Base-by-base conservation (phyloP, 2,888 invertebrate genomes). In the Parapristionchus giblindavisi region DNA sequence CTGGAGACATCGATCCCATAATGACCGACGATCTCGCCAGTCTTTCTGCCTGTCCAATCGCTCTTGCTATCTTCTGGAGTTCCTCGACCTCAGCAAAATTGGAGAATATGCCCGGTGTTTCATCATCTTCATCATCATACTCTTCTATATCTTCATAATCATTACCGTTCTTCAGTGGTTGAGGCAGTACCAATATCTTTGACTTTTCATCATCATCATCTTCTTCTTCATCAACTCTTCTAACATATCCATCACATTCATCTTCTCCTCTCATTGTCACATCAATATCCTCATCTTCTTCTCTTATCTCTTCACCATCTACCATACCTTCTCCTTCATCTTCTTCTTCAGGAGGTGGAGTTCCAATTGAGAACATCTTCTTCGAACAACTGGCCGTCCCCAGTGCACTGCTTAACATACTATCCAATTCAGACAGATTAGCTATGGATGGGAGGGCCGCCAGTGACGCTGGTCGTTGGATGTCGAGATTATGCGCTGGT, bases 391-490 rank as follows among this genome's bases (percentile, higher is more conserved):
- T 58, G 2, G 48, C 56, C 27, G 71, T 71, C 32, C 71, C 71
- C 38, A 71, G 43, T 56, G 71, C 51, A 51, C 40, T 56, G 11
- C 56, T 56, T 0, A 71, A 40, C 58, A 51, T 51, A 2, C 56
- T 40, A 29, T 71, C 56, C 29, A 71, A 27, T 58, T 43, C 71
- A 43, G 34, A 29, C 29, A 71, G 58, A 58, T 71, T 71, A 29
- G 71, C 71, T 29, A 71, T 43, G 71, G 71, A 71, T 5, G 71
- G 51, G 58, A 51, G 56, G 40, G 71, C 56, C 14, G 71, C 56
- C 1, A 71, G 38, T 14, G 56, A 43, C 29, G 38, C 32, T n/a
- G 38, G 56, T 27, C 71, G 43, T 32, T 36, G 29, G 21, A 58
- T 27, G 24, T 17, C 58, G 14, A 21, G 11, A 11, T 70, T 40